Conservation (phyloP, 2,113 vertebrate genomes). For the Mormyrus lacerda region DNA sequence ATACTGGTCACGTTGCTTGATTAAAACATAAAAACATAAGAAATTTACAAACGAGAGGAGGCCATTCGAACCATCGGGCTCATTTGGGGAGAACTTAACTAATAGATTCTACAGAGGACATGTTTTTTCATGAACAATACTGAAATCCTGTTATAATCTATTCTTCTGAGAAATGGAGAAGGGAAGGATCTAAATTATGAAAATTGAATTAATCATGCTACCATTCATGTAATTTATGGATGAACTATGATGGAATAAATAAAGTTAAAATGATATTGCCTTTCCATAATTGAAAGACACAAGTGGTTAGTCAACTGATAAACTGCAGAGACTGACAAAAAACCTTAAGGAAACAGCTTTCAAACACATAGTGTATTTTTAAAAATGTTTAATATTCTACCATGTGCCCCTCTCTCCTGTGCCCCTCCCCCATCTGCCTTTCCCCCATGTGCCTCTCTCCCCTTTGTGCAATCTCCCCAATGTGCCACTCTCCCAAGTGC, state of each 20-base stretch:
- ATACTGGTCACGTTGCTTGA: too few relatives aligned
- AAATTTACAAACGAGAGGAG: too few relatives aligned
- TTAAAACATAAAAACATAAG: too few relatives aligned
- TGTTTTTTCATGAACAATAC: neutral
- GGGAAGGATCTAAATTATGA: neutral
- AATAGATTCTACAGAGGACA: neutral
- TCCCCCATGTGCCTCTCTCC: too few relatives aligned
- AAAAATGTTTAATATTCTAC: neutral
- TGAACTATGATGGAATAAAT: too few relatives aligned
- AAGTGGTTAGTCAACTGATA: neutral
- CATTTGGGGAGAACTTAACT: too few relatives aligned
- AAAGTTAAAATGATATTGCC: neutral
- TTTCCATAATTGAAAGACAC: neutral
- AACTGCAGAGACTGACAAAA: neutral
- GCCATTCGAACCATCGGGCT: too few relatives aligned
- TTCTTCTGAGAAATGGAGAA: neutral
- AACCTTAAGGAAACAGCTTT: neutral
- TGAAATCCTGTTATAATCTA: neutral
- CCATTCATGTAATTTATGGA: neutral
- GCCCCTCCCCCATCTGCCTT: too few relatives aligned
- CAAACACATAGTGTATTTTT: neutral
- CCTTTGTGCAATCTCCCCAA: too few relatives aligned
- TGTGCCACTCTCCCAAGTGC: too few relatives aligned
- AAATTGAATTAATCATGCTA: neutral
- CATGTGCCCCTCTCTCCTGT: neutral